Conservation (phyloP, 2,113 vertebrate species). For the Bos taurus region ARS-UCD2.0 NC_037348.1:50699501-50700000, state of each 20-base stretch:
- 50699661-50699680: background rate
- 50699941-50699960: background rate
- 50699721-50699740: background rate
- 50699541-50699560: constrained; percentile 74
- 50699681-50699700: background rate
- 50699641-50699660: background rate
- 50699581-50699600: background rate
- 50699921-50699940: background rate
- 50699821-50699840: background rate
- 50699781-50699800: background rate
- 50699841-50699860: background rate
- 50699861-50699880: background rate
- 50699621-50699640: background rate
- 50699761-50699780: background rate
- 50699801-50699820: background rate
- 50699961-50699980: background rate
- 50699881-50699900: background rate
- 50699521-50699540: constrained; percentile 83
- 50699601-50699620: background rate
- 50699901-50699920: background rate
- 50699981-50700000: background rate
- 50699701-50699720: background rate
- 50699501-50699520: constrained; percentile 84
- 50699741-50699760: background rate
- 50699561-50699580: background rate